A percentile compares a stretch with the other conserved stretches of the same genome.
Conservation (phyloP, 2,888 invertebrate genomes). For the Protonemura montana region DNA sequence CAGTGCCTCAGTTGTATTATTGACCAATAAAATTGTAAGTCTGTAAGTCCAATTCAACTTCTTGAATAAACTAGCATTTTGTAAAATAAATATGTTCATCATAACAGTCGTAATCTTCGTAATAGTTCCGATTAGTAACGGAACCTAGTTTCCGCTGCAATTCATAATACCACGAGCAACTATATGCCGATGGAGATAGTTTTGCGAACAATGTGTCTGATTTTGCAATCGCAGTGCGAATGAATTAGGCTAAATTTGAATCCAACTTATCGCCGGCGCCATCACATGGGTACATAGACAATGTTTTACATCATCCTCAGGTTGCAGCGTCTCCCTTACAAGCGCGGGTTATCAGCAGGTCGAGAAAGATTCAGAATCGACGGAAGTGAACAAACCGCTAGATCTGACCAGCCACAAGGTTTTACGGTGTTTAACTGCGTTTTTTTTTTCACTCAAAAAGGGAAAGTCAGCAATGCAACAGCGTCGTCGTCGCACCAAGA, state of each 20-base stretch:
- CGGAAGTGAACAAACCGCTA: neutral
- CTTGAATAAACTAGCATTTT: neutral
- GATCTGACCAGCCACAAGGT: neutral
- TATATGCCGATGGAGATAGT: neutral
- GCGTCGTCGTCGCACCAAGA: neutral
- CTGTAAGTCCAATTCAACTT: neutral
- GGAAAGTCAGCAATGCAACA: neutral
- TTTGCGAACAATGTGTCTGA: neutral
- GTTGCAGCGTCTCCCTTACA: neutral
- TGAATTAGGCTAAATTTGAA: neutral
- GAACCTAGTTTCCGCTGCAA: neutral
- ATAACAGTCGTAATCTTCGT: neutral
- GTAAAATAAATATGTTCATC: neutral
- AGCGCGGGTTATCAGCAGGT: neutral
- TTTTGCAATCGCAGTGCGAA: neutral
- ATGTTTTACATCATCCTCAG: neutral
- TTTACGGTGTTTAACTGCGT: neutral
- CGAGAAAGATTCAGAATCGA: neutral
- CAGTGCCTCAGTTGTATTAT: neutral
- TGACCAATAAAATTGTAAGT: neutral
- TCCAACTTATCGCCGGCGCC: neutral
- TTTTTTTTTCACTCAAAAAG: neutral
- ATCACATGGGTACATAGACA: neutral
- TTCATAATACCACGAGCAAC: neutral
- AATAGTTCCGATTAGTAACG: neutral